Base-by-base conservation (phyloP, 2,113 vertebrate species). In the Catharus minimus region DNA sequence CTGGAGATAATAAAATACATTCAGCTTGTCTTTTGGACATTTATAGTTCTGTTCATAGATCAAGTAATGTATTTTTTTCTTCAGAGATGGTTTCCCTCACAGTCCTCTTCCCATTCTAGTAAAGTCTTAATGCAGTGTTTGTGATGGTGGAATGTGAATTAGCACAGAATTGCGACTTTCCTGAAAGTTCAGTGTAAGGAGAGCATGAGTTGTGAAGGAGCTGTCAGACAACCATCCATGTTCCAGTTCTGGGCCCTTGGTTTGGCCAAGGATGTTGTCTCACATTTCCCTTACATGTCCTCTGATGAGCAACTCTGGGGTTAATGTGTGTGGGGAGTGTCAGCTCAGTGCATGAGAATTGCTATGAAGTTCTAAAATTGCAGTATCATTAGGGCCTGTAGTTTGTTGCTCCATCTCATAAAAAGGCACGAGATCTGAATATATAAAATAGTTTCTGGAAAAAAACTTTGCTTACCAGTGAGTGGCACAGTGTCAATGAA, bases 261-360 rank as follows among this genome's bases (percentile, higher is more conserved):
- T 64, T 72, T 78, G 44, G 8, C 38, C 38, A 32, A 11, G 52
- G 55, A 2, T 4, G 0, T 1, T 1, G 26, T 52, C 13, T 82
- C 3, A 2, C 15, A 61, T 61, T 57, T 73, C 50, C 33, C 13
- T 68, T 27, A 0, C 0, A 0, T 7, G 13, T 76, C 26, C 33
- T 91, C 38, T 73, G 38, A 36, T 36, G 38, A 69, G 43, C 55
- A 68, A 2, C 26, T 64, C 19, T 18, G 13, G 20, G 30, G 24
- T 55, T 69, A 64, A 4, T 39, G 44, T 17, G 13, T 36, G 9
- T 20, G 41, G 22, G 24, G 12, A 32, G 5, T 46, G n/a, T 62
- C 74, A 91, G 41, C n/a, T 47, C 33, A 49, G 3, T 1, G 3
- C 21, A 5, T 52, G 47, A 47, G 53, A 76, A 56, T 30, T 49